Evolutionary conservation across 92 coral and sea anemone genomes (phyloP).

Genomic region (Plumapathes pennacea): DNA sequence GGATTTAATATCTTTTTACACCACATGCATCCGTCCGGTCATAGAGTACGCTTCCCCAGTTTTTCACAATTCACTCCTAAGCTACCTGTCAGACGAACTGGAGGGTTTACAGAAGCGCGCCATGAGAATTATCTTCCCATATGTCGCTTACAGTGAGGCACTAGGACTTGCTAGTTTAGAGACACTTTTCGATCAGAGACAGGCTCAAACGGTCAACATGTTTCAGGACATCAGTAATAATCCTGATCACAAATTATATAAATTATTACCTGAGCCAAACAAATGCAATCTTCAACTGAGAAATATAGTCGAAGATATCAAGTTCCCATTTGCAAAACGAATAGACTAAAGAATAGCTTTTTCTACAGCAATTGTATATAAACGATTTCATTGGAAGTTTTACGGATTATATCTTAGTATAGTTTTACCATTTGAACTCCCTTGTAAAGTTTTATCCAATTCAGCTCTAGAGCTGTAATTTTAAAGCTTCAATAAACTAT

Average conservation of each 20-base stretch:
- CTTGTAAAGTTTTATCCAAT: no score
- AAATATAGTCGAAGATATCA: no score
- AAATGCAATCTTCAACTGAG: no score
- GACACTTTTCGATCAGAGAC: background rate
- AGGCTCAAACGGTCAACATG: conserved; percentile 9
- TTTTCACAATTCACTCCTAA: conserved; percentile 6
- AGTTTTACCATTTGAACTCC: no score
- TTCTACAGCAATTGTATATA: no score
- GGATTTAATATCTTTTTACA: no score
- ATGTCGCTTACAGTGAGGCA: conserved; percentile 4
- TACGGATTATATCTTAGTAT: no score
- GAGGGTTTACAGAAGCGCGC: conserved; percentile 26
- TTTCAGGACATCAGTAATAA: conserved; percentile 9
- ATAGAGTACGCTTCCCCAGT: conserved; percentile 15
- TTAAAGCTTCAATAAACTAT: no score
- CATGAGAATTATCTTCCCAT: conserved; percentile 10
- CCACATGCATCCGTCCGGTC: conserved; percentile 19
- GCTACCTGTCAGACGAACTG: conserved; percentile 6
- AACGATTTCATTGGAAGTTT: no score
- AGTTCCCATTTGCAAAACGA: no score
- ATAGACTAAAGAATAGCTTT: no score
- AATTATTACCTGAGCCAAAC: conserved; percentile 1
- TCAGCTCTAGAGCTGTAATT: no score
- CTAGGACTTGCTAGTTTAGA: conserved; percentile 1
- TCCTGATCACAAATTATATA: background rate